These are phyloP conservation scores for Brassicogethes aeneus DNA, from an alignment of 2,888 invertebrate genomes.

Conservation along the genomic window DNA sequence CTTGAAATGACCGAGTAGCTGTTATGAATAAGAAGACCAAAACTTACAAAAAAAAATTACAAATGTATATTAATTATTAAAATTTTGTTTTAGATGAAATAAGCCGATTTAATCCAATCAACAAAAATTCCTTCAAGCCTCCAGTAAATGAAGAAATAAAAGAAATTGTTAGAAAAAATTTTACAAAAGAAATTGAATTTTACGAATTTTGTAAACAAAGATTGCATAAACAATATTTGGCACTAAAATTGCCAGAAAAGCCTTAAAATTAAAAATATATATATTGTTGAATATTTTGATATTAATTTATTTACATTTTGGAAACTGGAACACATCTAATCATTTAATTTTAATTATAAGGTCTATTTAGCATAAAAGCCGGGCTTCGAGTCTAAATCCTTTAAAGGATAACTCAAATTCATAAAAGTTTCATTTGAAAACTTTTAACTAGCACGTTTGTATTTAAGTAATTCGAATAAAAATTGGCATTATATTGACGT, in stretches of 20 bases:
- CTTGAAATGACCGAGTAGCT: no score
- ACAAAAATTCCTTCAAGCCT: constrained; percentile 80
- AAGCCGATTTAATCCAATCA: constrained; percentile 68
- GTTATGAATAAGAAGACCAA: no score
- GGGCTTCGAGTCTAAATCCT: no score
- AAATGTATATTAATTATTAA: no score
- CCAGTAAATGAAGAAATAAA: constrained; percentile 79
- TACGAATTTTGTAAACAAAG: constrained; percentile 85
- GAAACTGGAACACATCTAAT: not conserved
- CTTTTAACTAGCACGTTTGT: no score
- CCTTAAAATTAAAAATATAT: constrained; percentile 8
- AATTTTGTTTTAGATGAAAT: constrained; percentile 68
- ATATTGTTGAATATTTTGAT: not conserved
- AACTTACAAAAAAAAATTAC: no score
- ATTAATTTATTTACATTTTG: not conserved
- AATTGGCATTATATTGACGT: no score
- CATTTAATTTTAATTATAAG: no score
- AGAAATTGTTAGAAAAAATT: constrained; percentile 74
- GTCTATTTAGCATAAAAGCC: no score
- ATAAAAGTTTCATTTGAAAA: no score
- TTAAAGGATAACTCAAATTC: no score
- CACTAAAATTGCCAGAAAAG: constrained; percentile 48
- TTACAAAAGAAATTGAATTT: constrained; percentile 84
- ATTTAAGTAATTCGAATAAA: no score
- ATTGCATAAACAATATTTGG: constrained; percentile 69